Conservation (phyloP, 2,797 vertebrate species). For the Gambelia wislizenii region DNA sequence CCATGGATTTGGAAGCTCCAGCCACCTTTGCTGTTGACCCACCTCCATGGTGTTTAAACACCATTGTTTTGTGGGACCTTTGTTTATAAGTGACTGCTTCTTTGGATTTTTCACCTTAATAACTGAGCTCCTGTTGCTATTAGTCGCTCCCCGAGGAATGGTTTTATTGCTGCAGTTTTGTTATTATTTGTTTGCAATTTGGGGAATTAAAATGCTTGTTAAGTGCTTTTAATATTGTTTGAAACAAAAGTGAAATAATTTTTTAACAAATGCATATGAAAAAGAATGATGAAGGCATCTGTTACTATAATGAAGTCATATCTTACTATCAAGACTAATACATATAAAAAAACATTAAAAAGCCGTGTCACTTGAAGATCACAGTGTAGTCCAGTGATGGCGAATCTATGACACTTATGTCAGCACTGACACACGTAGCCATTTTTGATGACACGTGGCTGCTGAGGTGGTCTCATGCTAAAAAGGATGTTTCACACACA, state of each 20-base stretch:
- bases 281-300: not conserved
- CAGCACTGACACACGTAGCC: no score
- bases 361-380: not conserved
- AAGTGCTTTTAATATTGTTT: not conserved
- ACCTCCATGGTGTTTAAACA: not conserved
- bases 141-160: not conserved
- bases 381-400: not conserved
- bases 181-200: not conserved
- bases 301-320: not conserved
- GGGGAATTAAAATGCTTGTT: not conserved
- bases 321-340: not conserved
- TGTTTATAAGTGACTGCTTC: not conserved
- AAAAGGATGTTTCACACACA: no score
- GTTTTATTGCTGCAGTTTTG: not conserved
- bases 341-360: not conserved
- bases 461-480: no score
- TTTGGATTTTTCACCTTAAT: not conserved
- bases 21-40: no score
- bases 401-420: no score
- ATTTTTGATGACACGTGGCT: no score
- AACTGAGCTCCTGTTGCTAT: not conserved
- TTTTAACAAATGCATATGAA: not conserved
- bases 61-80: not conserved
- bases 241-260: not conserved
- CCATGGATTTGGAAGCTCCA: no score